Conservation (phyloP, 2,797 vertebrate species). For the Oreochromis grahami region DNA sequence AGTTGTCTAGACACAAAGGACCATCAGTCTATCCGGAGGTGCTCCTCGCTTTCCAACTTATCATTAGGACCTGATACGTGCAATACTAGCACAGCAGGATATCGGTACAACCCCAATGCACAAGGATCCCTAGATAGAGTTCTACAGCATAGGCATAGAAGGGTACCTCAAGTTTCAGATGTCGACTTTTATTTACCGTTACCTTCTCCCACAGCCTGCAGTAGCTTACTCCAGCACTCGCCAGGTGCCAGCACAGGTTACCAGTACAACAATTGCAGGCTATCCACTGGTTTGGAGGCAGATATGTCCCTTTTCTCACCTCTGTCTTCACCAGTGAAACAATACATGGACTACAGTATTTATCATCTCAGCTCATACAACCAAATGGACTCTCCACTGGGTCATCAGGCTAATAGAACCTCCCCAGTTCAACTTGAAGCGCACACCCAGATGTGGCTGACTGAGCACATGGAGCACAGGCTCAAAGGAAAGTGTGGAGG, state of each 20-base stretch:
- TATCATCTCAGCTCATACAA: constrained; percentile 62
- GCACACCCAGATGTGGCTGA: constrained; percentile 95
- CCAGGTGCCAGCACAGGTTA: constrained; percentile 78
- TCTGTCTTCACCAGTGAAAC: constrained; percentile 76
- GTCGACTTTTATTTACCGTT: constrained; percentile 51
- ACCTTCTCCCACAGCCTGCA: constrained; percentile 65
- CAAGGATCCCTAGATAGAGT: constrained; percentile 76
- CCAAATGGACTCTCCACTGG: constrained; percentile 71
- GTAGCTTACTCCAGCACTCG: constrained; percentile 67
- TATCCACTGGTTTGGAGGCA: constrained; percentile 45
- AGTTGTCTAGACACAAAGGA: constrained; percentile 86
- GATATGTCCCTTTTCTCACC: constrained; percentile 55
- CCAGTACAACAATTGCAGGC: constrained; percentile 76
- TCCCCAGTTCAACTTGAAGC: constrained; percentile 86
- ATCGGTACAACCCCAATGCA: constrained; percentile 50
- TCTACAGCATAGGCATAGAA: constrained; percentile 66
- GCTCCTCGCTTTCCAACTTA: constrained; percentile 91
- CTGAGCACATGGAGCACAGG: constrained; percentile 88
- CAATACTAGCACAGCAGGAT: constrained; percentile 40
- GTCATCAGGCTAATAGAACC: constrained; percentile 77
- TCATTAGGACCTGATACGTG: constrained; percentile 66
- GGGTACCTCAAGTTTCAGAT: constrained; percentile 74
- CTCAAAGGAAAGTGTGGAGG: constrained; percentile 48
- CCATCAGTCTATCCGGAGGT: constrained; percentile 84
- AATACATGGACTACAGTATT: constrained; percentile 79